phyloP scores from a whole-genome alignment of 2,113 vertebrate species.

The Dipodomys ordii region DNA sequence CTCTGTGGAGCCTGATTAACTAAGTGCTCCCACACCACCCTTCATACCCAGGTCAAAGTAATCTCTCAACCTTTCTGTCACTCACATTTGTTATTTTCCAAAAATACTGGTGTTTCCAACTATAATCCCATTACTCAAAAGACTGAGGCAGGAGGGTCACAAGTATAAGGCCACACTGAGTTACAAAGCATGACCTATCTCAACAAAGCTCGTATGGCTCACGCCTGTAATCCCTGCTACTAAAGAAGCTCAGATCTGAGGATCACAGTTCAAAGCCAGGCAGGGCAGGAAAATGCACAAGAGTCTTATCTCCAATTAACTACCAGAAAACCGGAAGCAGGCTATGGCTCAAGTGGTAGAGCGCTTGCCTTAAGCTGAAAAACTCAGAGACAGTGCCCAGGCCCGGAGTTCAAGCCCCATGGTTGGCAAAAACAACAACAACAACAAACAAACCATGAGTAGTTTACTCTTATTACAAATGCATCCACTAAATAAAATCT shows the following conservation, averaged over 20 bases:
- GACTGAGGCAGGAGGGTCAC: background rate
- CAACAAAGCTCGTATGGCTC: too few relatives aligned
- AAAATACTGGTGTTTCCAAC: background rate
- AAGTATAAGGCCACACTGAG: background rate
- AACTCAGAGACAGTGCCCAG: too few relatives aligned
- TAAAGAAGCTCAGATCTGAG: too few relatives aligned
- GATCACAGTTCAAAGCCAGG: too few relatives aligned
- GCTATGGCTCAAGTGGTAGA: too few relatives aligned
- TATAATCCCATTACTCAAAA: background rate
- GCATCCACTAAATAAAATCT: conserved; percentile 35
- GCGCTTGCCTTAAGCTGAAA: too few relatives aligned
- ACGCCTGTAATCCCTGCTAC: too few relatives aligned
- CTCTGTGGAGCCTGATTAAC: background rate
- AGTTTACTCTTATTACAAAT: background rate
- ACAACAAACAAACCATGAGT: background rate
- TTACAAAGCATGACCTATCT: background rate
- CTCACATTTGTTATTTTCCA: background rate
- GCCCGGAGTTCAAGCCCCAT: too few relatives aligned
- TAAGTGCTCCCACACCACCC: background rate
- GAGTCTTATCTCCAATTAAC: too few relatives aligned
- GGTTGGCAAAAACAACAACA: too few relatives aligned
- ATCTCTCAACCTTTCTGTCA: background rate
- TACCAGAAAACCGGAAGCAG: too few relatives aligned
- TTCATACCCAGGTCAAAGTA: background rate
- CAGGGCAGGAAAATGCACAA: too few relatives aligned